A percentile compares a stretch with the other conserved stretches of the same genome.
Conservation (phyloP, 1,140 invertebrate genomes). For the Euura lappo region DNA sequence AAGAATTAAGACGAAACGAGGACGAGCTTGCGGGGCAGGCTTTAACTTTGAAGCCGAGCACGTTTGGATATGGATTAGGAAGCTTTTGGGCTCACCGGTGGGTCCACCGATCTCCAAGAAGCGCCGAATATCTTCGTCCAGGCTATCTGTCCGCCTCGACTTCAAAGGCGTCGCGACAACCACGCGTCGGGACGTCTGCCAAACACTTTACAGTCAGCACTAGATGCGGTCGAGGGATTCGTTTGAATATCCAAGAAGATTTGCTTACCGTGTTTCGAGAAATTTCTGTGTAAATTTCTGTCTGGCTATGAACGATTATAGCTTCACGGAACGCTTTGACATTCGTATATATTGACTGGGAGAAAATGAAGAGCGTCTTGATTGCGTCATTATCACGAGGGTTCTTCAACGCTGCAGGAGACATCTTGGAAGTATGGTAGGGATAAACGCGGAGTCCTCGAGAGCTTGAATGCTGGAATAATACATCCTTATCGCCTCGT, state of each 20-base stretch:
- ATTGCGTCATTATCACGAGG: neutral
- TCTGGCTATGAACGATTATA: neutral
- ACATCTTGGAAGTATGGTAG: neutral
- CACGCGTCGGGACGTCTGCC: slow-evolving; percentile 1
- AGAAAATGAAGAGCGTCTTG: neutral
- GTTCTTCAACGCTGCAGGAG: neutral
- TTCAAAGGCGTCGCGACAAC: neutral
- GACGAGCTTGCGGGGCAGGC: neutral
- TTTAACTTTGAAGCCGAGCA: no score
- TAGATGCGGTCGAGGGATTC: neutral
- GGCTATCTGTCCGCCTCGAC: neutral
- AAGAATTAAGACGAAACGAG: neutral
- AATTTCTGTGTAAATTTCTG: neutral
- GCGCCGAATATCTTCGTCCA: neutral
- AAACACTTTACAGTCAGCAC: slow-evolving; percentile 4
- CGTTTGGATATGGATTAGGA: neutral
- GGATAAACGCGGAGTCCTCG: neutral
- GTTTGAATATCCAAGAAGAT: neutral
- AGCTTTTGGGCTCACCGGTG: neutral
- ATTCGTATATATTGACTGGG: neutral
- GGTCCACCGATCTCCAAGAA: neutral
- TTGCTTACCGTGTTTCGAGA: neutral
- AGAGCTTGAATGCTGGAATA: neutral
- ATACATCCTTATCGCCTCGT: neutral
- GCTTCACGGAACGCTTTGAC: neutral